Evolutionary conservation across 2,113 vertebrate genomes (phyloP).

Genomic region (Chaetodon auriga): DNA sequence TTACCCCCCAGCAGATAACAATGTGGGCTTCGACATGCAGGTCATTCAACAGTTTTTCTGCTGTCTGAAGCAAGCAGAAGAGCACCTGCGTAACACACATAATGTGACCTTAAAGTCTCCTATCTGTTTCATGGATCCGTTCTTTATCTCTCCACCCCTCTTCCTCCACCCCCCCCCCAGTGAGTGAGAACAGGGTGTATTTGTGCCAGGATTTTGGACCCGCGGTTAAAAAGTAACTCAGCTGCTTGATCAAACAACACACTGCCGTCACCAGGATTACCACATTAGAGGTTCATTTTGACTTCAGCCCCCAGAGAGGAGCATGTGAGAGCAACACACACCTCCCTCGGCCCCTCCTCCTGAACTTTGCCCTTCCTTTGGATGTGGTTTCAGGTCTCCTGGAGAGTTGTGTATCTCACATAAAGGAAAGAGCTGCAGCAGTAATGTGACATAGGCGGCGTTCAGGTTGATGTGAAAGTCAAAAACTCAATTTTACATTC

Average conservation of each 20-base stretch:
- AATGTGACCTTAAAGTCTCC: slow-evolving; percentile 27
- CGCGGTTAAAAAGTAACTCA: slow-evolving; percentile 78
- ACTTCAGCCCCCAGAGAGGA: slow-evolving; percentile 62
- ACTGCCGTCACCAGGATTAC: slow-evolving; percentile 51
- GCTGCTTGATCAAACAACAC: slow-evolving; percentile 46
- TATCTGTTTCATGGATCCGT: background rate
- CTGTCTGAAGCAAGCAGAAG: background rate
- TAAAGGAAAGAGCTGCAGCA: background rate
- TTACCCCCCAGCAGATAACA: slow-evolving; percentile 59
- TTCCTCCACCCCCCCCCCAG: background rate
- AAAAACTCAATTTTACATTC: background rate
- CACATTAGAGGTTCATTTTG: slow-evolving; percentile 52
- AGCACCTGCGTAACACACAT: background rate
- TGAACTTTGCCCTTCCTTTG: slow-evolving; percentile 69
- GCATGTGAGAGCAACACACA: background rate
- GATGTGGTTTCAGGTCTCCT: slow-evolving; percentile 36
- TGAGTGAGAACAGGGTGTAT: slow-evolving; percentile 26
- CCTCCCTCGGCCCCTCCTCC: slow-evolving; percentile 55
- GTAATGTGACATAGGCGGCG: background rate
- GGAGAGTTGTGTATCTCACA: background rate
- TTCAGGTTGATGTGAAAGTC: background rate
- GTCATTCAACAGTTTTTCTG: slow-evolving; percentile 25
- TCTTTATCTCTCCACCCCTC: slow-evolving; percentile 3
- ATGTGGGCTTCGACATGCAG: slow-evolving; percentile 1
- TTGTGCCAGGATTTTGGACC: slow-evolving; percentile 41